phyloP scores from a whole-genome alignment of 2,113 vertebrate species.

The Pao palembangensis region DNA sequence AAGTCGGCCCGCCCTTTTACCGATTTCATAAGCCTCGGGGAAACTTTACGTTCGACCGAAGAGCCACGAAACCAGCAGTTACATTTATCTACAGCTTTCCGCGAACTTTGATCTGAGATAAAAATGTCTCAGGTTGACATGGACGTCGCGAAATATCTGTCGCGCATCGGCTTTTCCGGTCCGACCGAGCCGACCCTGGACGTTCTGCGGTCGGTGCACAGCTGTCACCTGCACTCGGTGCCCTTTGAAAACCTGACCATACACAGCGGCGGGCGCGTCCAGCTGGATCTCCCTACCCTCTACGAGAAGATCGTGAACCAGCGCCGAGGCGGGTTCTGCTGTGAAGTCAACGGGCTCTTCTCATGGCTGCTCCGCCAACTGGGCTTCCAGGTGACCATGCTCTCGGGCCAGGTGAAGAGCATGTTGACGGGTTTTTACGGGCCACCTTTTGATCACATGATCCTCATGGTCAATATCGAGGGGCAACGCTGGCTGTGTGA shows the following conservation, averaged over 20 bases:
- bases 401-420: constrained; percentile 68
- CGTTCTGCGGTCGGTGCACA: constrained; percentile 57
- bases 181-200: constrained; percentile 38
- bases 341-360: constrained; percentile 75
- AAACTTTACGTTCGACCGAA: too few relatives aligned
- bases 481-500: constrained; percentile 73
- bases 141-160: constrained; percentile 66
- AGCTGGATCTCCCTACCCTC: constrained; percentile 38
- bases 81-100: too few relatives aligned
- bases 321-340: constrained; percentile 74
- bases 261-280: constrained; percentile 67
- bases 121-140: constrained; percentile 33
- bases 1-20: too few relatives aligned
- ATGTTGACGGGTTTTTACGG: constrained; percentile 48
- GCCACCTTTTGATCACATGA: constrained; percentile 72
- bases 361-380: constrained; percentile 70
- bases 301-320: constrained; percentile 75
- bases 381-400: constrained; percentile 62
- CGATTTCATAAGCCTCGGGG: too few relatives aligned
- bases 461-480: constrained; percentile 62
- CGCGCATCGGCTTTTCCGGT: constrained; percentile 57
- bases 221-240: constrained; percentile 66
- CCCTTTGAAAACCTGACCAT: constrained; percentile 74
- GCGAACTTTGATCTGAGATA: too few relatives aligned
- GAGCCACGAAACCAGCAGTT: too few relatives aligned